phyloP scores from a whole-genome alignment of 2,797 vertebrate species.

The Parauchenoglanis punctatus region DNA sequence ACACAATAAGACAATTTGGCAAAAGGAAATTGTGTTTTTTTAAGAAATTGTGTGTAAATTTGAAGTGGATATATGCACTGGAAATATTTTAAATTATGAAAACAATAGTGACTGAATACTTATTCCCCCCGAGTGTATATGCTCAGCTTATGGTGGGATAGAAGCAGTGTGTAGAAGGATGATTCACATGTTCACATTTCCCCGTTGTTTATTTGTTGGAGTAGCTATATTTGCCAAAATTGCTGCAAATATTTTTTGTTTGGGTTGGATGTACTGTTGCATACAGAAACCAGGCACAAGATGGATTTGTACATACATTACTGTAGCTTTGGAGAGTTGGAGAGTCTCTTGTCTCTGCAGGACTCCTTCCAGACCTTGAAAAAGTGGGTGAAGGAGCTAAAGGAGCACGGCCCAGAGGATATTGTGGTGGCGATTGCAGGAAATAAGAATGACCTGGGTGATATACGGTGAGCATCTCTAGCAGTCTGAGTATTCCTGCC shows the following conservation, averaged over 20 bases:
- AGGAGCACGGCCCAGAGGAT: slow-evolving; percentile 97
- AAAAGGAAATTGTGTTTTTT: not conserved
- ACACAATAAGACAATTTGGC: not conserved
- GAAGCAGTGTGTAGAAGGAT: not conserved
- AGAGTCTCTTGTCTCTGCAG: slow-evolving; percentile 68
- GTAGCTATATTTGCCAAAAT: not conserved
- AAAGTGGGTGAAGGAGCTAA: slow-evolving; percentile 98
- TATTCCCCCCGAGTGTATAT: not conserved
- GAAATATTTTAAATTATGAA: not conserved
- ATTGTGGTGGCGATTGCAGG: slow-evolving; percentile 98
- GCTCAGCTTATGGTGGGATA: not conserved
- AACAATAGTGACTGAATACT: not conserved
- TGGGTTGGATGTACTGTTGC: not conserved
- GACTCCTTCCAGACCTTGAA: slow-evolving; percentile 98
- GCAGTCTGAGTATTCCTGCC: not conserved
- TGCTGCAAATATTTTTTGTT: not conserved
- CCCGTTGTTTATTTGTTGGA: not conserved
- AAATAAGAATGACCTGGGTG: slow-evolving; percentile 97
- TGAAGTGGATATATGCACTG: no score
- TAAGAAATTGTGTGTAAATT: no score
- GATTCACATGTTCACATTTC: not conserved
- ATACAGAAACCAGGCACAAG: not conserved
- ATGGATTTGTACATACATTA: not conserved
- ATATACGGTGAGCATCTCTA: slow-evolving; percentile 83
- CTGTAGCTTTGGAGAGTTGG: not conserved